Evolutionary conservation across 2,888 invertebrate species (phyloP).

Genomic region (Eupithecia subumbrata): DNA sequence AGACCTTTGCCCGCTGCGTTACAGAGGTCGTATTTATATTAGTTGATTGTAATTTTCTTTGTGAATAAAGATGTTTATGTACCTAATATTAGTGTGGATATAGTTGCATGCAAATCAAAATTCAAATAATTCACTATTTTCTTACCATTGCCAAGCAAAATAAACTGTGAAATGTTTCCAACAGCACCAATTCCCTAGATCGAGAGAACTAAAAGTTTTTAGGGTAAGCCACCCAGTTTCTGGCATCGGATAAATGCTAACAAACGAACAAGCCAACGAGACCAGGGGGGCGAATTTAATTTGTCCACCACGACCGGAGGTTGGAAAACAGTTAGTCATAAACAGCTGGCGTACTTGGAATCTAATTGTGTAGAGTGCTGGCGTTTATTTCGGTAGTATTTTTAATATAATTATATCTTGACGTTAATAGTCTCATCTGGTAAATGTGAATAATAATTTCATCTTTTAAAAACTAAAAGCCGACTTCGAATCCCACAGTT

Average conservation of each 20-base stretch:
- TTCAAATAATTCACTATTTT: not conserved
- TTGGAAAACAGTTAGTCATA: not conserved
- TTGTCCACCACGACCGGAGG: slow-evolving; percentile 17
- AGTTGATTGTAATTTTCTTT: too few species aligned
- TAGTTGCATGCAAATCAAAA: too few species aligned
- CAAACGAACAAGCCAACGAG: slow-evolving; percentile 23
- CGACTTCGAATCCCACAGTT: too few species aligned
- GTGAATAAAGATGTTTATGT: too few species aligned
- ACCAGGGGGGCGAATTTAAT: slow-evolving; percentile 28
- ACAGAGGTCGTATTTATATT: too few species aligned
- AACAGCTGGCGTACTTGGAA: slow-evolving; percentile 3
- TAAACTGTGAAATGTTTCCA: not conserved
- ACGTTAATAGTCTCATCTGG: not conserved
- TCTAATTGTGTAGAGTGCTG: not conserved
- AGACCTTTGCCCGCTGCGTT: too few species aligned
- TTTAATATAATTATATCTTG: not conserved
- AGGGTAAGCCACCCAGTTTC: slow-evolving; percentile 15
- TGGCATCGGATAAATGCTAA: slow-evolving; percentile 26
- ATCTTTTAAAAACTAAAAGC: too few species aligned
- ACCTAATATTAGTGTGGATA: too few species aligned
- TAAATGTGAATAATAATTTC: not conserved
- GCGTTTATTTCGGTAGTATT: not conserved
- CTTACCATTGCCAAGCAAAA: not conserved
- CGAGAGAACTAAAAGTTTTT: slow-evolving; percentile 19
- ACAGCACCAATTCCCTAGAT: not conserved